Evolutionary conservation across 2,888 invertebrate genomes (phyloP), one percentile per base, ranked within the genome.

Genomic region (Rhorus exstirpatorius): DNA sequence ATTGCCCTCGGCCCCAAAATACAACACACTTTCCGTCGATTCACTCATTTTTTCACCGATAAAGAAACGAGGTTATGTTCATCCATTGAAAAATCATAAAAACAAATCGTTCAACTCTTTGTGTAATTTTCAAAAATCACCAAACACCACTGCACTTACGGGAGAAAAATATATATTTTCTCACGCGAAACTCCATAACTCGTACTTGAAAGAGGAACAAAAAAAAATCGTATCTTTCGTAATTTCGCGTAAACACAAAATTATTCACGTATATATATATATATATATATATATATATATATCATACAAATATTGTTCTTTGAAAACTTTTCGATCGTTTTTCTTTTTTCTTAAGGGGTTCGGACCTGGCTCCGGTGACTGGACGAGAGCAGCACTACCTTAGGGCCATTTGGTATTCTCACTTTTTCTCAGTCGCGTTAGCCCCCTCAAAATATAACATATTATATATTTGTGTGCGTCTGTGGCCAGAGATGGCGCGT

Each of bases 401-500:
- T n/a, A n/a, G n/a, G n/a, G n/a, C n/a, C n/a, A n/a, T 38, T 38
- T 38, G 3, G 3, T 8, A 7, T 38, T 38, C 10, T 38, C 38
- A 38, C 3, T 7, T 7, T 3, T 38, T 38, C 8, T 38, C 38
- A 38, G 8, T 38, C 38, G 38, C 38, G 38, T 8, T 46, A 14
- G 58, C 58, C 31, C 71, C 67, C n/a, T 51, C 49, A 14, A 55
- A 60, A 71, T 31, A 17, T n/a, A n/a, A n/a, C n/a, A 71, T 58
- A 17, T 44, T 55, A 70, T 71, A 8, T 46, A 87, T 88, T 88
- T 87, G 87, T 86, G 87, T 55, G 51, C 79, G 71, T 84, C 82
- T 79, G 79, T 87, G 85, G 89, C 90, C 88, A n/a, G n/a, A 91
- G 90, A 90, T 91, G 91, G 91, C 90, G 91, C 87, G n/a, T n/a